Conservation (phyloP, 2,888 invertebrate species). For the Hypomecis atomaria region DNA sequence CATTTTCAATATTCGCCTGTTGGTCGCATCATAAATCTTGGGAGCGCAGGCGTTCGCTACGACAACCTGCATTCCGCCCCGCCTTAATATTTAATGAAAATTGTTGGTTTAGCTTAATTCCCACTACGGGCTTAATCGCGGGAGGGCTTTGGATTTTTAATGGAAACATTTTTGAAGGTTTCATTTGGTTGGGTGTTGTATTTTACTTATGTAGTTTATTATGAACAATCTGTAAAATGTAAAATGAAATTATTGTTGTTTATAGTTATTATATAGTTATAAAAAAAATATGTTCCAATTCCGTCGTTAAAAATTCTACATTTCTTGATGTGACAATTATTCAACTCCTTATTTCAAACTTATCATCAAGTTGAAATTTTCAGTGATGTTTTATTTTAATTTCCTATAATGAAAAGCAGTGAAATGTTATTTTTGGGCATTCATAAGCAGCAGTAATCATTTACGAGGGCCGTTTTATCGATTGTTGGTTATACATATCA, state of each 20-base stretch:
- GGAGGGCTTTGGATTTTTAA: conserved; percentile 29
- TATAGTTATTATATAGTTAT: not conserved
- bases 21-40: conserved; percentile 80
- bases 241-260: not conserved
- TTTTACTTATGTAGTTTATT: not conserved
- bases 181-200: conserved; percentile 8
- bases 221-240: too few species aligned
- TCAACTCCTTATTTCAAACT: too few species aligned
- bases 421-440: too few species aligned
- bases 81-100: conserved; percentile 79
- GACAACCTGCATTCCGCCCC: conserved; percentile 76
- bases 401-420: too few species aligned
- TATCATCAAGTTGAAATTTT: too few species aligned
- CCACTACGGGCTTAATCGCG: conserved; percentile 43
- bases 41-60: conserved; percentile 62
- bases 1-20: conserved; percentile 80
- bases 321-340: too few species aligned
- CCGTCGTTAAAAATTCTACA: too few species aligned
- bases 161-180: conserved; percentile 18
- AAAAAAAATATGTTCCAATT: too few species aligned
- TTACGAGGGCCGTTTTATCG: too few species aligned
- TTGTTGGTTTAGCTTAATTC: conserved; percentile 72
- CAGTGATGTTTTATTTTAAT: too few species aligned
- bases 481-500: too few species aligned
- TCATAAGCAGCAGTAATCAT: too few species aligned